phyloP scores from a whole-genome alignment of 2,113 vertebrate species.

The Paracanthobrama guichenoti region DNA sequence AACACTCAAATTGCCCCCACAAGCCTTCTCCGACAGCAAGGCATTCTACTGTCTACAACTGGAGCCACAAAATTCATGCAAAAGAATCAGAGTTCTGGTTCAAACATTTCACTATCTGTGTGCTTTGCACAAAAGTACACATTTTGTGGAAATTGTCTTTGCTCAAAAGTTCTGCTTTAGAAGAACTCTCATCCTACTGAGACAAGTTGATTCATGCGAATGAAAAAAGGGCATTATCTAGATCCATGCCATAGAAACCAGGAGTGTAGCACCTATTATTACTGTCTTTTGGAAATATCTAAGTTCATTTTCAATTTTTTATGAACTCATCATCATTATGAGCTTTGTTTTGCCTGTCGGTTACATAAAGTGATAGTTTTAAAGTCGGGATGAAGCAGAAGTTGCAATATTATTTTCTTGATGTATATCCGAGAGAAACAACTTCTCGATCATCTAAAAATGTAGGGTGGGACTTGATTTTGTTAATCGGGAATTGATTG shows the following conservation, averaged over 20 bases:
- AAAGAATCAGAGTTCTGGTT: neutral
- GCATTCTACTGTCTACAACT: neutral
- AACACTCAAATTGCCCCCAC: neutral
- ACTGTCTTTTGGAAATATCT: neutral
- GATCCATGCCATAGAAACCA: neutral
- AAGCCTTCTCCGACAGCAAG: neutral
- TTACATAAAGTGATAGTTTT: neutral
- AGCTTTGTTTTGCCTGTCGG: neutral
- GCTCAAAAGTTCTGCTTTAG: constrained; percentile 1
- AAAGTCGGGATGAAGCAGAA: too few relatives aligned
- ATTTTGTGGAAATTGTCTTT: neutral
- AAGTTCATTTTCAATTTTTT: neutral
- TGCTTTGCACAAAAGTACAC: neutral
- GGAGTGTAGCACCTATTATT: neutral
- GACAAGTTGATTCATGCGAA: neutral
- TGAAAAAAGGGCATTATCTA: neutral
- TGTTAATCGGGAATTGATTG: too few relatives aligned
- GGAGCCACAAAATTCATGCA: neutral
- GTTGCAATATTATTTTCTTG: too few relatives aligned
- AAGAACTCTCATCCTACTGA: neutral
- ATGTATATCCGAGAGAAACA: too few relatives aligned
- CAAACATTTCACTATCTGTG: constrained; percentile 3
- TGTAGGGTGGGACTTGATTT: too few relatives aligned
- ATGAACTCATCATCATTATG: neutral
- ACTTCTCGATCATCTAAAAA: too few relatives aligned